phyloP scores from a whole-genome alignment of 1,140 invertebrate genomes.

The Holotrichia oblita region DNA sequence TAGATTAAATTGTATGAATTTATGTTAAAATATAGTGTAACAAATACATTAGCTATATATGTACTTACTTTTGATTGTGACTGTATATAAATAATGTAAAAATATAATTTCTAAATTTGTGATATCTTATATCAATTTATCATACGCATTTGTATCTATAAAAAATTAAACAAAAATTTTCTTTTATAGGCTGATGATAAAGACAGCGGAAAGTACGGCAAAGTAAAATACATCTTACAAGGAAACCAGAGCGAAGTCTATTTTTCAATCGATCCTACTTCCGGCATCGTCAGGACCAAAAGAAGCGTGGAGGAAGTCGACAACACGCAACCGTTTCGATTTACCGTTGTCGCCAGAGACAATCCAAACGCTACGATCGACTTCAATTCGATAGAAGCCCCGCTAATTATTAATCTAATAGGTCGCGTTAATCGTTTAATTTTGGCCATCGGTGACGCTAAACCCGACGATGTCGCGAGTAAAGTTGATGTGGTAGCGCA shows the following conservation, averaged over 20 bases:
- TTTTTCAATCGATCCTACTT: conserved; percentile 78
- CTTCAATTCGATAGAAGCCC: conserved; percentile 70
- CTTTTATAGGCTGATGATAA: conserved; percentile 75
- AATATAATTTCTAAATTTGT: too few relatives aligned
- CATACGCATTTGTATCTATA: too few relatives aligned
- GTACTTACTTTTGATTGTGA: too few relatives aligned
- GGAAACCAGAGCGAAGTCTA: conserved; percentile 71
- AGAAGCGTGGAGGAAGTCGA: conserved; percentile 75
- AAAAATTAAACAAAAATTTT: too few relatives aligned
- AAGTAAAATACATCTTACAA: conserved; percentile 76
- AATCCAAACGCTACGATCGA: conserved; percentile 72
- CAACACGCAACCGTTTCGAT: conserved; percentile 72
- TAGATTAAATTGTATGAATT: too few relatives aligned
- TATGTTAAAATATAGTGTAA: too few relatives aligned
- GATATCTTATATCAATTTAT: too few relatives aligned
- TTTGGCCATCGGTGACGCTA: conserved; percentile 77
- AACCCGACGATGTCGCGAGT: conserved; percentile 75
- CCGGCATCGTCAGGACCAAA: conserved; percentile 78
- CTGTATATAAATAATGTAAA: too few relatives aligned
- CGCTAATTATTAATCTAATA: conserved; percentile 68
- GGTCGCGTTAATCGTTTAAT: conserved; percentile 77
- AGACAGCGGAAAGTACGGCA: conserved; percentile 83
- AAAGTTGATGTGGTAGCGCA: conserved; percentile 72
- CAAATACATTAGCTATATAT: too few relatives aligned
- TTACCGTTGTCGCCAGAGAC: conserved; percentile 79